These are phyloP conservation scores for Drosophila maculinotata DNA, from an alignment of 2,888 invertebrate genomes.

Conservation along the genomic window DNA sequence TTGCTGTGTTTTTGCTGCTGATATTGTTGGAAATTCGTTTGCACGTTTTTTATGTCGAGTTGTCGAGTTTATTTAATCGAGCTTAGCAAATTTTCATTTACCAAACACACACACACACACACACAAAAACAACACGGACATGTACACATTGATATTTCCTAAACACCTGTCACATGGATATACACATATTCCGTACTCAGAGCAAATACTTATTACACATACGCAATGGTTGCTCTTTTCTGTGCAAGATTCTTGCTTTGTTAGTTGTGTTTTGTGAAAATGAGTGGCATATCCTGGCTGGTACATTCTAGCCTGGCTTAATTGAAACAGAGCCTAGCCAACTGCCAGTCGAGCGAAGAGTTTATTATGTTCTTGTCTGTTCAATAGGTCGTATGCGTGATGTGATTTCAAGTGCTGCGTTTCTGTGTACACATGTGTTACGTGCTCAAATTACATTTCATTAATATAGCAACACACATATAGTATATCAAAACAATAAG, in stretches of 20 bases:
- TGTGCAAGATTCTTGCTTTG: slow-evolving; percentile 12
- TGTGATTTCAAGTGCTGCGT: slow-evolving; percentile 7
- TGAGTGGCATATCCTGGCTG: slow-evolving; percentile 32
- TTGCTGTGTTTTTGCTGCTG: slow-evolving; percentile 18
- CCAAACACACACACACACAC: slow-evolving; percentile 22
- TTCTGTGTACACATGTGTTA: slow-evolving; percentile 1
- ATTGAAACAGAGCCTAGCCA: slow-evolving; percentile 43
- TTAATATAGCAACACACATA: slow-evolving; percentile 7
- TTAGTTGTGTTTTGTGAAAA: slow-evolving; percentile 46
- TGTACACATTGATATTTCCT: slow-evolving; percentile 38
- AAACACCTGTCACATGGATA: slow-evolving; percentile 60
- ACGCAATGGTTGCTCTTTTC: slow-evolving; percentile 18
- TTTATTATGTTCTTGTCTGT: slow-evolving; percentile 60
- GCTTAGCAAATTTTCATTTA: slow-evolving; percentile 70
- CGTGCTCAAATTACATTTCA: slow-evolving; percentile 28
- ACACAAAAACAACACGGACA: not conserved
- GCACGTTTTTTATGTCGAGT: slow-evolving; percentile 71
- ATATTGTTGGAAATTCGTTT: slow-evolving; percentile 65
- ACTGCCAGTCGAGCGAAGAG: slow-evolving; percentile 5
- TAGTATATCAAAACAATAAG: not conserved
- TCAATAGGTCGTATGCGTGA: slow-evolving; percentile 62
- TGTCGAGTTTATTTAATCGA: slow-evolving; percentile 69
- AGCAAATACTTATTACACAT: slow-evolving; percentile 48
- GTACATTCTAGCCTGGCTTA: slow-evolving; percentile 24
- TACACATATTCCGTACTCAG: slow-evolving; percentile 11